These are phyloP conservation scores for Agonopterix arenella DNA, from an alignment of 2,888 invertebrate species.

Conservation along the genomic window DNA sequence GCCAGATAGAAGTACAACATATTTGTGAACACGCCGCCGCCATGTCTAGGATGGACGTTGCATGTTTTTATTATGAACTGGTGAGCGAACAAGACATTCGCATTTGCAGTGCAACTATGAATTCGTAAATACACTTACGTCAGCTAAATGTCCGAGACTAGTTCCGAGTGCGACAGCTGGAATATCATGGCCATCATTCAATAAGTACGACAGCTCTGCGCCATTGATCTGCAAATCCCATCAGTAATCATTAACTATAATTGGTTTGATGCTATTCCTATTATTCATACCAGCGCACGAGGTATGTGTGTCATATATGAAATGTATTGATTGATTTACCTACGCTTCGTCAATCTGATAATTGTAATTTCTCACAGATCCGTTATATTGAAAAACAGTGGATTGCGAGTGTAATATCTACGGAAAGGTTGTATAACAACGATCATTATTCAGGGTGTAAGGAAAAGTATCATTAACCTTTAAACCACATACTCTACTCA, in stretches of 20 bases:
- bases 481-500: too few species aligned
- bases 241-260: too few species aligned
- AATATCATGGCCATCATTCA: constrained; percentile 56
- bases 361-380: too few species aligned
- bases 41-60: background rate
- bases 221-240: background rate
- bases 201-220: constrained; percentile 4
- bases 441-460: too few species aligned
- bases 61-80: background rate
- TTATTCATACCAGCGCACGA: constrained; percentile 6
- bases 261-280: too few species aligned
- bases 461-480: too few species aligned
- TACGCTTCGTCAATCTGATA: too few species aligned
- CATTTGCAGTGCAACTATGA: background rate
- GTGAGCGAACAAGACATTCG: background rate
- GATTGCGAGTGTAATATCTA: too few species aligned
- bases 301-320: background rate
- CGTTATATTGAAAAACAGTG: too few species aligned
- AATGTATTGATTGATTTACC: too few species aligned
- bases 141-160: constrained; percentile 53
- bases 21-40: constrained; percentile 12
- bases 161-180: constrained; percentile 58
- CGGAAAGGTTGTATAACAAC: too few species aligned
- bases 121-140: constrained; percentile 36
- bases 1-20: constrained; percentile 13